phyloP scores from a whole-genome alignment of 2,888 invertebrate species.

The Amorpha juglandis region DNA sequence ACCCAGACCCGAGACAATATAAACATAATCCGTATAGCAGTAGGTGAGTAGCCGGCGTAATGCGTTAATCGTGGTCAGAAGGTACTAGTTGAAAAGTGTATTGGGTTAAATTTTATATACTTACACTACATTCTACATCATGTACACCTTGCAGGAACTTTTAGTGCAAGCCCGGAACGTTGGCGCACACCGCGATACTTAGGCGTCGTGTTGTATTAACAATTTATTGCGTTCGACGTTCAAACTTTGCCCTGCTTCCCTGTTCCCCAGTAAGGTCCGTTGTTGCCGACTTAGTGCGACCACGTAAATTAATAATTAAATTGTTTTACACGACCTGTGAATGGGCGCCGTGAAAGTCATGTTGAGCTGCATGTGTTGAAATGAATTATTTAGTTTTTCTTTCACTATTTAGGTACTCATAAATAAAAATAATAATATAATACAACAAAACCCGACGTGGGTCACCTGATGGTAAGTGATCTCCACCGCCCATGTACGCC shows the following conservation, averaged over 20 bases:
- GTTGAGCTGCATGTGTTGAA: too few species aligned
- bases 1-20: too few species aligned
- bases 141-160: slow-evolving; percentile 3
- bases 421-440: too few species aligned
- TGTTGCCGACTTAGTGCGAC: slow-evolving; percentile 16
- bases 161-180: not conserved
- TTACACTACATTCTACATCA: not conserved
- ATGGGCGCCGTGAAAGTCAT: not conserved
- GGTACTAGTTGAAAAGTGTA: too few species aligned
- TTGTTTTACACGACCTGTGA: not conserved
- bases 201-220: slow-evolving; percentile 12
- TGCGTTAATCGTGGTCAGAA: too few species aligned
- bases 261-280: not conserved
- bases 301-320: slow-evolving; percentile 16
- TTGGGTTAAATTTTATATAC: too few species aligned
- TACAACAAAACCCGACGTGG: too few species aligned
- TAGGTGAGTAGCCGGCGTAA: too few species aligned
- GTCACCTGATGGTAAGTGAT: too few species aligned
- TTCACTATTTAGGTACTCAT: not conserved
- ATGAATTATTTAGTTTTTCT: not conserved
- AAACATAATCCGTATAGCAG: too few species aligned
- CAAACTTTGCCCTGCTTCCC: slow-evolving; percentile 15
- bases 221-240: slow-evolving; percentile 18
- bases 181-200: not conserved
- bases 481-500: too few species aligned